Evolutionary conservation across 2,113 vertebrate genomes (phyloP), one percentile per base, ranked within the genome.

Genomic region (Callopanchax toddi): DNA sequence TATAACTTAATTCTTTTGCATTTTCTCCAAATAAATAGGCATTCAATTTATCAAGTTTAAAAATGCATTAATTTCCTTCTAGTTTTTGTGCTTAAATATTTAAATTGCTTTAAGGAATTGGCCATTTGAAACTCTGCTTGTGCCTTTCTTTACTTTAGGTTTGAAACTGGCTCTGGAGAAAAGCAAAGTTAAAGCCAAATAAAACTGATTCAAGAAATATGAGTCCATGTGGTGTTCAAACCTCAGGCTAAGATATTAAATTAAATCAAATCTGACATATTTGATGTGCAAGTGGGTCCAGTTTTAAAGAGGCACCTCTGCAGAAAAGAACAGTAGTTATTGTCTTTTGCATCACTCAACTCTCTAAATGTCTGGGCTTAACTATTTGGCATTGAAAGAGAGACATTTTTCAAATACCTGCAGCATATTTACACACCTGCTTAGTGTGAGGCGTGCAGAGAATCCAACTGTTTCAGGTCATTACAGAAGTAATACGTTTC

Each of bases 371-470:
- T 49, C 67, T 32, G 25, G 58, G 53, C 25, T 25, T 11, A 59
- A 46, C 74, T 51, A n/a, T n/a, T 37, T 29, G n/a, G 34, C 21
- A 12, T 1, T 29, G 60, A 61, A 48, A 62, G 63, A 58, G 55
- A 25, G 46, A 29, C 59, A 81, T 85, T 85, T 71, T 62, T 83
- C 57, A 69, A 75, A 86, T 80, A 81, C 69, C 84, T 86, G 56
- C 51, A 59, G 25, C 55, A 57, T 82, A 87, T 87, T 84, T 85
- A 81, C 88, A 88, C 83, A 85, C 80, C 83, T 89, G 80, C 63
- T 48, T 39, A 11, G 79, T 56, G 68, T 72, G 67, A 68, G 53
- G 71, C 40, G 23, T 18, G 13, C 44, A 20, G 20, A 74, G 25
- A 18, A 52, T 65, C 3, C 11, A 21, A 20, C 60, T 5, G 29